Base-by-base conservation (phyloP, 92 coral and sea anemone genomes). In the Epizoanthus illoricatus region DNA sequence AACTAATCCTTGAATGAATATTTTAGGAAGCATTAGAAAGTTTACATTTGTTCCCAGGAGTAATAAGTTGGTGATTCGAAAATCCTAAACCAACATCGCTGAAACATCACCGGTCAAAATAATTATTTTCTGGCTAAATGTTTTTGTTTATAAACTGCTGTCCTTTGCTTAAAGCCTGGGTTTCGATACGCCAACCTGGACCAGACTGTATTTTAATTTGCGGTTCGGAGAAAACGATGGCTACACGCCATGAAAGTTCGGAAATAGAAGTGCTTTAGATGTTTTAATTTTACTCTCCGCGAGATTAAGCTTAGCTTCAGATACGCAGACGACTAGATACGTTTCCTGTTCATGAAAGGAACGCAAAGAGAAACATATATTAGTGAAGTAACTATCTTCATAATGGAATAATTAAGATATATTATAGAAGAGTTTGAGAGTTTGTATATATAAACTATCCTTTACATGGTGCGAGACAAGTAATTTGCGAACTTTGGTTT, bases 401-500 rank as follows among this genome's bases (percentile, higher is more conserved):
- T 52, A 52, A 52, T 9, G 15, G 56, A 52, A 52, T 52, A 52
- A 52, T 52, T 52, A 10, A 52, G 56, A 52, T 11, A 75, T 75
- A 41, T 75, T 40, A 60, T 56, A 12, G 40, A 56, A 4, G 65
- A 43, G 16, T 8, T 52, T 28, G 5, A 76, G 49, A 21, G 17
- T 52, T 62, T 78, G 43, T 42, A 78, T n/a, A 75, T 40, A 60
- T 54, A 20, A 43, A 63, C 39, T 33, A 78, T 78, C 10, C 65
- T 78, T 64, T 8, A 19, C 82, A 78, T 54, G 33, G 72, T 21
- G 28, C 36, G 40, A 16, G 21, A 76, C 21, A 41, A 60, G 10
- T 15, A 61, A 12, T 40, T 76, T 61, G 15, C 18, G 40, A n/a
- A 13, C 13, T 13, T 39, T 23, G 70, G 40, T 40, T 19, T 43